These are phyloP conservation scores for Synodontis membranacea DNA, from an alignment of 2,113 vertebrate genomes.

Conservation along the genomic window DNA sequence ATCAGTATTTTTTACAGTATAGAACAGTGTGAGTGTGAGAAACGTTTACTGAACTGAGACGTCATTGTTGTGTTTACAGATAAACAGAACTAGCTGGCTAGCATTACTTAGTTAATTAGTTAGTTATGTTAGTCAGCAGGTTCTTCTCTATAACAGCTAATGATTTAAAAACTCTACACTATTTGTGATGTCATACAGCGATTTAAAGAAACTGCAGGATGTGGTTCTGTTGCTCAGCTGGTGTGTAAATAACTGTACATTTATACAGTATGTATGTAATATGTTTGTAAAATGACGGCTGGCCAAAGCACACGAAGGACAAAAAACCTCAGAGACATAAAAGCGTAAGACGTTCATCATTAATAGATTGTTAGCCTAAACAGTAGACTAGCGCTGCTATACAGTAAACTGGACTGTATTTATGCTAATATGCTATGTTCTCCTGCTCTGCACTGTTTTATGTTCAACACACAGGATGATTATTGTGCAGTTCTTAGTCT, in stretches of 20 bases:
- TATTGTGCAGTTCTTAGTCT: neutral
- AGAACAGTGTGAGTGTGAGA: neutral
- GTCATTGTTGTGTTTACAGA: neutral
- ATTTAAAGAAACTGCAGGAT: neutral
- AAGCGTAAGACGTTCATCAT: neutral
- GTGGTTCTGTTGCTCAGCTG: neutral
- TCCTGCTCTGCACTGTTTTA: constrained; percentile 26
- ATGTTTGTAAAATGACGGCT: constrained; percentile 15
- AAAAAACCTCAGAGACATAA: neutral
- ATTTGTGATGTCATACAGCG: neutral
- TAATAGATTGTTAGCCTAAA: neutral
- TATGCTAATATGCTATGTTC: constrained; percentile 16
- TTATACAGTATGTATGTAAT: constrained; percentile 22
- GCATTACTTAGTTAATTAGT: neutral
- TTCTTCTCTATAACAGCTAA: neutral
- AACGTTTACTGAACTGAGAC: neutral
- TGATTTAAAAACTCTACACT: neutral
- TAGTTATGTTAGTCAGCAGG: neutral
- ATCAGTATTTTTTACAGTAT: neutral
- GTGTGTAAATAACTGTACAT: constrained; percentile 18
- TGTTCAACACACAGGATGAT: neutral
- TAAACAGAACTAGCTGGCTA: neutral
- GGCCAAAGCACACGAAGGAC: neutral
- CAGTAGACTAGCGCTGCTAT: neutral
- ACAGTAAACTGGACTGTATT: constrained; percentile 12